phyloP scores from a whole-genome alignment of 1,140 invertebrate species.

The Campoletis sonorensis region DNA sequence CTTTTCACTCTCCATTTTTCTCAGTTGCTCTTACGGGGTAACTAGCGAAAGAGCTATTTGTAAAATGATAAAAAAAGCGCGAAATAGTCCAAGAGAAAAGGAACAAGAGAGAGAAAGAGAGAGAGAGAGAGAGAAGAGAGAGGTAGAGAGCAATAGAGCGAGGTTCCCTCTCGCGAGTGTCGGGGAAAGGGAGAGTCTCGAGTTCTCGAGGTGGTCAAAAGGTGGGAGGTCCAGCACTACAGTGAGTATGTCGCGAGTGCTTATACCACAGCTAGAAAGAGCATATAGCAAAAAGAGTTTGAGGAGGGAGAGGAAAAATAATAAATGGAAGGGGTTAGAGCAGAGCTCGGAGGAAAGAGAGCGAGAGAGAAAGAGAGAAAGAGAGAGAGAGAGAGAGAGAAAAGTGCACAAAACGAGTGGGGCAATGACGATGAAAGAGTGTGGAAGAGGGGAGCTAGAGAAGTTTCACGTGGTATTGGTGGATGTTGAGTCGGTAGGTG shows the following conservation, averaged over 20 bases:
- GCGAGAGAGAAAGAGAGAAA: conserved; percentile 49
- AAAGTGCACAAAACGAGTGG: conserved; percentile 32
- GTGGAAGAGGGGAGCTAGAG: not conserved
- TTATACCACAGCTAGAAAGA: conserved; percentile 20
- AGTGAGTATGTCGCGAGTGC: conserved; percentile 18
- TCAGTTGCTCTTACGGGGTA: not conserved
- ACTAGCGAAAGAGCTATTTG: conserved; percentile 71
- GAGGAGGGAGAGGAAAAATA: conserved; percentile 47
- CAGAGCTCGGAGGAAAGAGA: conserved; percentile 49
- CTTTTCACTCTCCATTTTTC: conserved; percentile 49
- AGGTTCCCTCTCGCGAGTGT: conserved; percentile 2
- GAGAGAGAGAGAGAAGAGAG: too few relatives aligned
- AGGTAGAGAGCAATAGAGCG: not conserved
- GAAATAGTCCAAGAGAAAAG: conserved; percentile 1
- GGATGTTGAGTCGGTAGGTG: not conserved
- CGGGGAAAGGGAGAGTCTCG: conserved; percentile 34
- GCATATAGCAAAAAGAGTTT: conserved; percentile 48
- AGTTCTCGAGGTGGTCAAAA: conserved; percentile 14
- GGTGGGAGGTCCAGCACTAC: conserved; percentile 23
- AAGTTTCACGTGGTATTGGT: conserved; percentile 45
- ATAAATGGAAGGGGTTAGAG: conserved; percentile 53
- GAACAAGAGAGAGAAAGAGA: conserved; percentile 16
- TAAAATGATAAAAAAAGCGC: conserved; percentile 68
- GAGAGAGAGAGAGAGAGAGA: conserved; percentile 24
- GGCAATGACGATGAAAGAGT: conserved; percentile 37